A percentile compares a stretch with the other conserved stretches of the same genome.
Conservation (phyloP, 2,888 invertebrate genomes). For the Pyrocoelia pectoralis region DNA sequence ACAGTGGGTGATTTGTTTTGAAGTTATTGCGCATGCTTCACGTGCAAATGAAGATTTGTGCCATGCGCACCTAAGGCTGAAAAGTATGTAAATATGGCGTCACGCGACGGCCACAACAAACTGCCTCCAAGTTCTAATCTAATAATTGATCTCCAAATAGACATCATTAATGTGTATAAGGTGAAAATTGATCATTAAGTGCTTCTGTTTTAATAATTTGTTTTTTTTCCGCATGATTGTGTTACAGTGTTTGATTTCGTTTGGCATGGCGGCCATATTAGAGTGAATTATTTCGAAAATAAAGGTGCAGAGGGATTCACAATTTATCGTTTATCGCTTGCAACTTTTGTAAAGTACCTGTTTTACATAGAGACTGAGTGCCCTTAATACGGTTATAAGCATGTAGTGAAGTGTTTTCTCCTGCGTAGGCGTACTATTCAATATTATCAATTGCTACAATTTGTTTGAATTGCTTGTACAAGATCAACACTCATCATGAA, state of each 20-base stretch:
- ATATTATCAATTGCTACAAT: conserved; percentile 47
- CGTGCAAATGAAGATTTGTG: background rate
- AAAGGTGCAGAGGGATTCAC: conserved; percentile 38
- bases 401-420: conserved; percentile 45
- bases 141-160: conserved; percentile 56
- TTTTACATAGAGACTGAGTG: conserved; percentile 45
- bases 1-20: background rate
- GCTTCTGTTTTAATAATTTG: conserved; percentile 54
- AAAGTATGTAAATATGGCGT: conserved; percentile 55
- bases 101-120: conserved; percentile 58
- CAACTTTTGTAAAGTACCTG: conserved; percentile 40
- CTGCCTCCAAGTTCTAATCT: conserved; percentile 54
- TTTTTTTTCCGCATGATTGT: conserved; percentile 57
- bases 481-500: conserved; percentile 51
- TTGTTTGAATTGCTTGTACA: conserved; percentile 54
- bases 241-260: conserved; percentile 55
- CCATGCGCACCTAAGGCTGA: background rate
- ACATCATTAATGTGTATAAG: conserved; percentile 57
- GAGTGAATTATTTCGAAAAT: conserved; percentile 51
- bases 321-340: conserved; percentile 22
- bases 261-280: conserved; percentile 60
- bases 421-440: conserved; percentile 42
- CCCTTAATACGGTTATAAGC: conserved; percentile 26
- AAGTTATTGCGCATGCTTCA: conserved; percentile 7
- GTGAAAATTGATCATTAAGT: conserved; percentile 56